phyloP scores from a whole-genome alignment of 2,888 invertebrate species.

The Epistrophe grossulariae region DNA sequence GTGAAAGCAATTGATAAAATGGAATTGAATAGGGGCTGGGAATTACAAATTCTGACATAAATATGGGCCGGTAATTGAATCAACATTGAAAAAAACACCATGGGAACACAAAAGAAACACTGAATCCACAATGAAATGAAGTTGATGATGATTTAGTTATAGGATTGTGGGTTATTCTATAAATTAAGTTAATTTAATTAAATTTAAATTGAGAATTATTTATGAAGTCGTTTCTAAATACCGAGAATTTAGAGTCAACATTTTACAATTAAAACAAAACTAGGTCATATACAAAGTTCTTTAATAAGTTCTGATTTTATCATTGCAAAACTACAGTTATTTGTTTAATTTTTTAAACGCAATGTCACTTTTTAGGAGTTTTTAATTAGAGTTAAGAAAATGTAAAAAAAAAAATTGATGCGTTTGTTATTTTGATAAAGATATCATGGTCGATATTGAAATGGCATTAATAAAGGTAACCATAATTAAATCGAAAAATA shows the following conservation, averaged over 20 bases:
- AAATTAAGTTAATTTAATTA: neutral
- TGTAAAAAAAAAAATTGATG: too few relatives aligned
- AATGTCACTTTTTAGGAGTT: too few relatives aligned
- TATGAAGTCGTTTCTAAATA: neutral
- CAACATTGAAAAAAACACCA: neutral
- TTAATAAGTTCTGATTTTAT: too few relatives aligned
- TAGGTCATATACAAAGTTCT: too few relatives aligned
- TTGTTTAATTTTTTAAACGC: too few relatives aligned
- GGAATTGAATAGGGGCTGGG: slow-evolving; percentile 37
- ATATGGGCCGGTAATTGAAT: slow-evolving; percentile 4
- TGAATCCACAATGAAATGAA: neutral
- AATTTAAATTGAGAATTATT: neutral
- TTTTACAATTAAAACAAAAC: too few relatives aligned
- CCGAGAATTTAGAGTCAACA: neutral
- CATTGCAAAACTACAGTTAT: too few relatives aligned
- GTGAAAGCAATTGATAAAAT: slow-evolving; percentile 39
- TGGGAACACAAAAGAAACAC: neutral
- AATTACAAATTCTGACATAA: slow-evolving; percentile 5
- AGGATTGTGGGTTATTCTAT: neutral
- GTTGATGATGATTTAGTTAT: neutral
- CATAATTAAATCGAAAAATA: too few relatives aligned
- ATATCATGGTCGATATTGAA: too few relatives aligned
- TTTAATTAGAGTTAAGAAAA: too few relatives aligned
- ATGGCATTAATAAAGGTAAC: too few relatives aligned
- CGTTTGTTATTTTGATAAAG: too few relatives aligned